These are phyloP conservation scores for Montifringilla adamsi DNA, from an alignment of 2,113 vertebrate species.

Conservation along the genomic window DNA sequence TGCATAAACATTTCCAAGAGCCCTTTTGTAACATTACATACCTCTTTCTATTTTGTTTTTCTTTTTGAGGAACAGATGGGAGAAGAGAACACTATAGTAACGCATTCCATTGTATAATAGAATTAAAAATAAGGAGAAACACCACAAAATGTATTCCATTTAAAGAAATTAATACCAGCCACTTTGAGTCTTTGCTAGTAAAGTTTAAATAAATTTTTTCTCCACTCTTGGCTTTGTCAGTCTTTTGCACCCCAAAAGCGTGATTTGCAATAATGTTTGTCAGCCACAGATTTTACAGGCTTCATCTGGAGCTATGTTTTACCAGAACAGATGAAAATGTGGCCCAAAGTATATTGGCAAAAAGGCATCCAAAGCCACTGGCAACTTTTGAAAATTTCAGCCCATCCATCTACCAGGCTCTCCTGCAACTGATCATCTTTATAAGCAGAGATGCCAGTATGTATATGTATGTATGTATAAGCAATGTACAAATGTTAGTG, in stretches of 20 bases:
- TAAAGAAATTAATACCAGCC: not conserved
- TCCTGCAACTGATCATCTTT: not conserved
- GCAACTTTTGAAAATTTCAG: not conserved
- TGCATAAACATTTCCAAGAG: constrained; percentile 27
- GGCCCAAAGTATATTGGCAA: not conserved
- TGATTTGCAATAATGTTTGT: not conserved
- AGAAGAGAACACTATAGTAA: not conserved
- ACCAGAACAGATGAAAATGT: not conserved
- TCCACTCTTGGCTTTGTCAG: not conserved
- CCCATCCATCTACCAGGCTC: not conserved
- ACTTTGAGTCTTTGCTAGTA: not conserved
- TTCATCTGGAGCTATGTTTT: not conserved
- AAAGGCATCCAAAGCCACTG: not conserved
- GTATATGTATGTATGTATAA: not conserved
- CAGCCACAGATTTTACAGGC: not conserved
- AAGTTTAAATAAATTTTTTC: not conserved
- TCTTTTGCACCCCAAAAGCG: not conserved
- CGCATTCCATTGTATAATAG: not conserved
- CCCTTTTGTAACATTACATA: not conserved
- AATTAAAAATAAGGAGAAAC: not conserved
- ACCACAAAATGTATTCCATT: not conserved
- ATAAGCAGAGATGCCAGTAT: not conserved
- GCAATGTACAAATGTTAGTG: not conserved
- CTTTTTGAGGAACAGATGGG: constrained; percentile 16
- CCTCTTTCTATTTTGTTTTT: not conserved